These are phyloP conservation scores for Calcarius lapponicus DNA, from an alignment of 2,797 vertebrate species.

Conservation along the genomic window DNA sequence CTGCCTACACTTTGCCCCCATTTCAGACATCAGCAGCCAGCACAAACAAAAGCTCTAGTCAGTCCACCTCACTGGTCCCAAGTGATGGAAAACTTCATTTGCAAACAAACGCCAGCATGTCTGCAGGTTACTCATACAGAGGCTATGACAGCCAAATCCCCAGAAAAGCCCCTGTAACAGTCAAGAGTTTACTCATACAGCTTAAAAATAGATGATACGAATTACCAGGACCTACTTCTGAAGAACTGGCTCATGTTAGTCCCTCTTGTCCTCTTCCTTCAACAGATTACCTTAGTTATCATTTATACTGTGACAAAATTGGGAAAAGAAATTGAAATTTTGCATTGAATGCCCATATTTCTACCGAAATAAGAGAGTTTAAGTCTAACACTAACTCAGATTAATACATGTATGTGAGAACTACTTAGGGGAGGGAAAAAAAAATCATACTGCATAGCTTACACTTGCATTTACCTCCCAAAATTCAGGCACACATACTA, in stretches of 20 bases:
- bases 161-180: neutral
- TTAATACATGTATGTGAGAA: neutral
- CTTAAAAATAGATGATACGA: neutral
- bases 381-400: neutral
- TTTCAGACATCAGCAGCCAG: neutral
- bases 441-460: neutral
- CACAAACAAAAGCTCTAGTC: neutral
- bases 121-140: neutral
- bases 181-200: neutral
- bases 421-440: neutral
- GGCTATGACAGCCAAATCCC: neutral
- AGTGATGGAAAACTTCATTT: rapidly evolving
- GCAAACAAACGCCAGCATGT: neutral
- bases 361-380: neutral
- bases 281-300: neutral
- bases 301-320: neutral
- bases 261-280: neutral
- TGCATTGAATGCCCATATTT: neutral
- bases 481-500: neutral
- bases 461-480: neutral
- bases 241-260: neutral
- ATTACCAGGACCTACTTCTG: neutral
- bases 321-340: neutral
- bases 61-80: neutral
- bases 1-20: rapidly evolving